Percentiles rank a stretch among this genome's conserved stretches.
Evolutionary conservation across 35 echinoderm and acorn worm species (phyloP).

Genomic region (Ptychodera flava): DNA sequence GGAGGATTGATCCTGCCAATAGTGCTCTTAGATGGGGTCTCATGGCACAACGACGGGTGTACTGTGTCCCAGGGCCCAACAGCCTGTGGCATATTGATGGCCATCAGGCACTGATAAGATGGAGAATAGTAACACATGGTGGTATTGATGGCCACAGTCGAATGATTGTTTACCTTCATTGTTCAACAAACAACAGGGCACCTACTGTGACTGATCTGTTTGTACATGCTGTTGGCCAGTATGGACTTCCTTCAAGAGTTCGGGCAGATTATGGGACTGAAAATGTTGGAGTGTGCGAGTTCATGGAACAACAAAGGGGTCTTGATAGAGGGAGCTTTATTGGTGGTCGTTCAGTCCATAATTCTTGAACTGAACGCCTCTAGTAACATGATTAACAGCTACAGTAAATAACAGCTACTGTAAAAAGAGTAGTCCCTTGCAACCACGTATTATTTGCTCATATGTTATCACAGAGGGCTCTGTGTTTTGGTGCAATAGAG

Average conservation of each 20-base stretch:
- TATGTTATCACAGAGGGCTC: too few species aligned
- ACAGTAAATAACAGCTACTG: too few species aligned
- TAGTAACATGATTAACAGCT: too few species aligned
- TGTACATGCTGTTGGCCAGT: conserved; percentile 4
- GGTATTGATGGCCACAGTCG: conserved; percentile 30
- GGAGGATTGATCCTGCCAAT: conserved; percentile 22
- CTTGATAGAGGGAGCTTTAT: conserved; percentile 2
- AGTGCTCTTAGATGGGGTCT: conserved; percentile 26
- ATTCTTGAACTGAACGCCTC: conserved; percentile 10
- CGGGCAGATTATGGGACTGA: conserved; percentile 27
- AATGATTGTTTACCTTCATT: too few species aligned
- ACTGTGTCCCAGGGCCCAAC: conserved; percentile 27
- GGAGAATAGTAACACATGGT: conserved; percentile 22
- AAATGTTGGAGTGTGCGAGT: conserved; percentile 14
- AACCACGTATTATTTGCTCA: too few species aligned
- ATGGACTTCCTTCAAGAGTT: conserved; percentile 27
- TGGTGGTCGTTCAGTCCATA: conserved; percentile 3
- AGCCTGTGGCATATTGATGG: conserved; percentile 24
- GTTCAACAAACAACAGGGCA: conserved; percentile 20
- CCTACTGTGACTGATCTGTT: conserved; percentile 10
- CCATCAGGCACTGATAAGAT: conserved; percentile 36
- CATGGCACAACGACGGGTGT: conserved; percentile 8
- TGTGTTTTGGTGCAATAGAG: too few species aligned
- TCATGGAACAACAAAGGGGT: conserved; percentile 11
- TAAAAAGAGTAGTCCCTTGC: too few species aligned